These are phyloP conservation scores for Xylocopa sonorina DNA, from an alignment of 1,140 invertebrate genomes.

Conservation along the genomic window DNA sequence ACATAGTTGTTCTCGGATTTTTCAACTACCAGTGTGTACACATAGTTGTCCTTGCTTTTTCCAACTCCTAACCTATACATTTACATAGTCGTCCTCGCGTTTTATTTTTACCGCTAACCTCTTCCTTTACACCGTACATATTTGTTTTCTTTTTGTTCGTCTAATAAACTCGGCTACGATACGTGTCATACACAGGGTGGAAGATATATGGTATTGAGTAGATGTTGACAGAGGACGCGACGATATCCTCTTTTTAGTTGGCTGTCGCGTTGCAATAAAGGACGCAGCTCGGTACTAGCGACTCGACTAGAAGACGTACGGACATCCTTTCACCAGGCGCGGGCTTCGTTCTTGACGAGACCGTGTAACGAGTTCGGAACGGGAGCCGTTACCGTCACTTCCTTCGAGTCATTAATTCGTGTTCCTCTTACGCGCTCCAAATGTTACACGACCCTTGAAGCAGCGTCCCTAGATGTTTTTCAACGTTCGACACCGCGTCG, in stretches of 20 bases:
- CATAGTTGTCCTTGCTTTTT: constrained; percentile 4
- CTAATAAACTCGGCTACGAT: too few species aligned
- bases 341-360: constrained; percentile 17
- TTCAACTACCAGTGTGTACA: too few species aligned
- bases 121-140: too few species aligned
- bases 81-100: constrained; percentile 46
- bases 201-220: too few species aligned
- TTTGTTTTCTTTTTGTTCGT: too few species aligned
- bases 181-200: too few species aligned
- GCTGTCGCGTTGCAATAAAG: constrained; percentile 22
- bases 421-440: constrained; percentile 31
- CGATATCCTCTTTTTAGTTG: neutral
- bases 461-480: neutral
- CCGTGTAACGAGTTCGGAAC: constrained; percentile 57
- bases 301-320: constrained; percentile 23
- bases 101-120: too few species aligned
- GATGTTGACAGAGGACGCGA: too few species aligned
- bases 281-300: constrained; percentile 12
- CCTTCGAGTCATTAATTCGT: constrained; percentile 19
- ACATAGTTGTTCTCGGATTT: too few species aligned
- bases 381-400: constrained; percentile 8
- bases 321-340: constrained; percentile 55
- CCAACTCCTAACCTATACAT: neutral
- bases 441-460: neutral
- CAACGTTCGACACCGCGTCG: neutral